Percentiles rank a stretch among this genome's conserved stretches.
phyloP scores from a whole-genome alignment of 1,140 invertebrate species.

The Acromyrmex charruanus region DNA sequence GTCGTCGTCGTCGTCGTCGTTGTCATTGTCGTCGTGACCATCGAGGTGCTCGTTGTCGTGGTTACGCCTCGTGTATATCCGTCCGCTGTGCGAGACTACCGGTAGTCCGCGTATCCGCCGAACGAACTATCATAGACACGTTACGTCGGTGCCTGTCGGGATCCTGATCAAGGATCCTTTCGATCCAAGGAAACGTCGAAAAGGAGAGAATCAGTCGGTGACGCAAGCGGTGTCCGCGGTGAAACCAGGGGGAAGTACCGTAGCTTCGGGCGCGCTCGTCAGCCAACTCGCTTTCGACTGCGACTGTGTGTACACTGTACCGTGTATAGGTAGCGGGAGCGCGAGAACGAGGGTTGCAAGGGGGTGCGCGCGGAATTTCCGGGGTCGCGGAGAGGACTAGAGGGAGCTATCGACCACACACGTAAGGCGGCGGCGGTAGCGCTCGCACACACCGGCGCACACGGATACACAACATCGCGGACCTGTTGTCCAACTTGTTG shows the following conservation, averaged over 20 bases:
- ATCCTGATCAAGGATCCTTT: background rate
- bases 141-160: background rate
- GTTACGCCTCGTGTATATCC: constrained; percentile 65
- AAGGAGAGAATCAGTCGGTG: background rate
- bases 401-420: constrained; percentile 75
- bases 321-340: constrained; percentile 21
- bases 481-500: constrained; percentile 86
- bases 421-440: constrained; percentile 73
- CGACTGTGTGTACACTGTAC: background rate
- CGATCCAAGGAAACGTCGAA: background rate
- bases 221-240: background rate
- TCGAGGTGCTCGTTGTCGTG: constrained; percentile 62
- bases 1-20: constrained; percentile 36
- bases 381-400: constrained; percentile 63
- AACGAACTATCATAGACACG: background rate
- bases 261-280: constrained; percentile 58
- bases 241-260: constrained; percentile 51
- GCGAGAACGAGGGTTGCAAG: constrained; percentile 7
- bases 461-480: constrained; percentile 82
- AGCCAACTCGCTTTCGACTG: constrained; percentile 33
- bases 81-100: constrained; percentile 40
- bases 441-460: constrained; percentile 70
- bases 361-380: constrained; percentile 54
- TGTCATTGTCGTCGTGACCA: constrained; percentile 52
- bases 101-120: constrained; percentile 24